These are phyloP conservation scores for Neuroterus valhalla DNA, from an alignment of 1,140 invertebrate genomes.

Conservation along the genomic window DNA sequence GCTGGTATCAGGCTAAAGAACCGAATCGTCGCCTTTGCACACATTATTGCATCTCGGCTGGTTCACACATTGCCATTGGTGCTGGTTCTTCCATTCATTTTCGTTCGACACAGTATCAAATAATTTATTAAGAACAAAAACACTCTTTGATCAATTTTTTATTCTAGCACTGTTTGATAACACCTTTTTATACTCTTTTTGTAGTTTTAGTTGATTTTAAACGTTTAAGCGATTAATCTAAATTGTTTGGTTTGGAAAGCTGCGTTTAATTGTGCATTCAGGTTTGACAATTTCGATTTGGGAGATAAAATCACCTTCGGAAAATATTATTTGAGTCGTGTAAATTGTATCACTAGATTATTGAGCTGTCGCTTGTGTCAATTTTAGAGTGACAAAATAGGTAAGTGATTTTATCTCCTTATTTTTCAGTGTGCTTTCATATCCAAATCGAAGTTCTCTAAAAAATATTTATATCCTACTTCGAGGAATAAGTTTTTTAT, in stretches of 20 bases:
- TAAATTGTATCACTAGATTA: too few species aligned
- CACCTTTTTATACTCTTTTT: conserved; percentile 32
- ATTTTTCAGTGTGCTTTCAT: neutral
- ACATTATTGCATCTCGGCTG: conserved; percentile 67
- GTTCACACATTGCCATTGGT: conserved; percentile 70
- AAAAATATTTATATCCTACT: neutral
- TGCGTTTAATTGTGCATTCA: neutral
- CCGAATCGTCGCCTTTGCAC: conserved; percentile 74
- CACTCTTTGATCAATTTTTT: neutral
- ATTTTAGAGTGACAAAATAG: neutral
- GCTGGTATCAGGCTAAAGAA: conserved; percentile 83
- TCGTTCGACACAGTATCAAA: conserved; percentile 35
- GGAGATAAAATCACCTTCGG: conserved; percentile 1
- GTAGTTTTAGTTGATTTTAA: conserved; percentile 19
- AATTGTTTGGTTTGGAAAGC: conserved; percentile 5
- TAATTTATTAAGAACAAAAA: neutral
- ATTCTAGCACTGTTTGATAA: conserved; percentile 26
- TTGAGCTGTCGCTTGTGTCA: too few species aligned
- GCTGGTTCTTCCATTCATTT: conserved; percentile 60
- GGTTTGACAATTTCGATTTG: conserved; percentile 1
- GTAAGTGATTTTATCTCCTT: neutral
- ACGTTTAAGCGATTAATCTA: neutral
- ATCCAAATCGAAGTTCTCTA: conserved; percentile 11
- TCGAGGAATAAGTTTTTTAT: too few species aligned
- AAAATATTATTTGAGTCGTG: neutral